Conservation (phyloP, 2,888 invertebrate genomes). For the Sphaerophoria rueppellii region DNA sequence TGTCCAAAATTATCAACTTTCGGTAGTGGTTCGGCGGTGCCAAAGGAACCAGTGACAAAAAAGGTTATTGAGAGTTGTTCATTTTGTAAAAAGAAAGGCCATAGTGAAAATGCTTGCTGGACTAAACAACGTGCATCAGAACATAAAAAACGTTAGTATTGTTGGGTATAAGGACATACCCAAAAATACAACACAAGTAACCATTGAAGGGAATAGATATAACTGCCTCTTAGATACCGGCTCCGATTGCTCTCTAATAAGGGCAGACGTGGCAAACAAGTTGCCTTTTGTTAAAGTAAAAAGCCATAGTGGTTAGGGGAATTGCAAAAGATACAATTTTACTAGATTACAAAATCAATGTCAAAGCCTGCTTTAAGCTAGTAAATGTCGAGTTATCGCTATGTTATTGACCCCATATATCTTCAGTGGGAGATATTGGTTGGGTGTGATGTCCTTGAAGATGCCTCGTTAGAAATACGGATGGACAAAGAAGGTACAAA, state of each 20-base stretch:
- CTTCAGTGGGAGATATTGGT: constrained; percentile 29
- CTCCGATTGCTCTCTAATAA: constrained; percentile 32
- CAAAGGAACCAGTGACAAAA: constrained; percentile 6
- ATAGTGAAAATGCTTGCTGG: neutral
- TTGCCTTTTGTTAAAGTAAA: constrained; percentile 18
- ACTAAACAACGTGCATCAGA: neutral
- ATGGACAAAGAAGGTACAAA: constrained; percentile 17
- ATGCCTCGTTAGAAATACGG: constrained; percentile 21
- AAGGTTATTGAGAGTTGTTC: neutral
- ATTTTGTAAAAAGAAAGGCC: no score
- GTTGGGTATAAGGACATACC: neutral
- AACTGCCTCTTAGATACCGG: constrained; percentile 33
- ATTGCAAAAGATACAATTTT: constrained; percentile 25
- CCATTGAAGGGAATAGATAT: constrained; percentile 8
- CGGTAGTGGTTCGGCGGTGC: neutral
- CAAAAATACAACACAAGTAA: constrained; percentile 11
- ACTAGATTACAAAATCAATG: constrained; percentile 17
- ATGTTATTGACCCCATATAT: constrained; percentile 19
- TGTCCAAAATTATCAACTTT: constrained; percentile 2
- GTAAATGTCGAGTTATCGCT: constrained; percentile 9
- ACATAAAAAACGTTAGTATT: constrained; percentile 4
- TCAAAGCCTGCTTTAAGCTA: constrained; percentile 2
- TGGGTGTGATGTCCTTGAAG: constrained; percentile 34
- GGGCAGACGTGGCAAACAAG: constrained; percentile 24
- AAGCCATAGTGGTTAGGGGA: constrained; percentile 13